Conservation (phyloP, 2,113 vertebrate species). For the Eptesicus fuscus region DNA sequence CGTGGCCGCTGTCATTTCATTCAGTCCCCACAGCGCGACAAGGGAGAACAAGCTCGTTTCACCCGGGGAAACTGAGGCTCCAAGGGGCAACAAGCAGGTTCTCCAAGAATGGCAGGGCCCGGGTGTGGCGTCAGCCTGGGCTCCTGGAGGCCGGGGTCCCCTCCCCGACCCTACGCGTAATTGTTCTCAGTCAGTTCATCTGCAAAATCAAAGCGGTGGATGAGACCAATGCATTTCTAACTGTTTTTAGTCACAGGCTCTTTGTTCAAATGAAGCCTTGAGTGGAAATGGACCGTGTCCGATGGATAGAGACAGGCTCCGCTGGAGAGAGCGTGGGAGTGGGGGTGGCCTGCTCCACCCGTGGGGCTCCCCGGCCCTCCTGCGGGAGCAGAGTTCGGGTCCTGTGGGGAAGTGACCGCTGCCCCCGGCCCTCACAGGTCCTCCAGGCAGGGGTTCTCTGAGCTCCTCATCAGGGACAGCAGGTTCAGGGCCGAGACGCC, state of each 20-base stretch:
- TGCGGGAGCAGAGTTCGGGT: neutral
- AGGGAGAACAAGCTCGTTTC: neutral
- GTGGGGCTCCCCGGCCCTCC: neutral
- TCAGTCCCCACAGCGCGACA: rapidly evolving
- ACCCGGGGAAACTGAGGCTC: neutral
- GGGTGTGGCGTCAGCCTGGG: neutral
- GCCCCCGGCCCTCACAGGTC: constrained; percentile 24
- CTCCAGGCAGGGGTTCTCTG: neutral
- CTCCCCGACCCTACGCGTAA: rapidly evolving
- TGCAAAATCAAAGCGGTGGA: neutral
- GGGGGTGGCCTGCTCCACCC: neutral
- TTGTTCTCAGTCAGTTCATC: neutral
- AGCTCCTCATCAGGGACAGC: constrained; percentile 68
- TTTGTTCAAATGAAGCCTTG: neutral
- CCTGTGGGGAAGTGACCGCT: neutral
- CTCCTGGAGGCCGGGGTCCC: neutral
- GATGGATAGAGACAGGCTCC: neutral
- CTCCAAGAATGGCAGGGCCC: rapidly evolving
- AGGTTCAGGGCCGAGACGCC: constrained; percentile 82
- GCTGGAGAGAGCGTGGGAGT: rapidly evolving
- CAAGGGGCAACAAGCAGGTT: neutral
- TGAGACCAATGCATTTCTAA: neutral
- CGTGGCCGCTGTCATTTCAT: rapidly evolving
- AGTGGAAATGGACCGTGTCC: neutral
- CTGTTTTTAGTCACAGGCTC: neutral